These are phyloP conservation scores for Neodontobutis hainanensis DNA, from an alignment of 2,113 vertebrate species.

Conservation along the genomic window DNA sequence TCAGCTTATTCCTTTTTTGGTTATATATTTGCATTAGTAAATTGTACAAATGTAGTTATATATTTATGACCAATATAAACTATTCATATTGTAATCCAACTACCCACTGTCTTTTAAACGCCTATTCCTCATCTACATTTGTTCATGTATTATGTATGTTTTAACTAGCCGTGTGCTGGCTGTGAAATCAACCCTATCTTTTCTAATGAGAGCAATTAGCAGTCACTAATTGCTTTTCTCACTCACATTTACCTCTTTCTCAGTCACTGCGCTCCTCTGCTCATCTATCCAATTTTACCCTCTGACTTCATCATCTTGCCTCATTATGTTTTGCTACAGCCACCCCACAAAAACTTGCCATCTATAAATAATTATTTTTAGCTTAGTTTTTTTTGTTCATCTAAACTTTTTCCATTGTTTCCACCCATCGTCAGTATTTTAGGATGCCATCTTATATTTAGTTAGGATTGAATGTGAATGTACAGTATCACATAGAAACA, in stretches of 20 bases:
- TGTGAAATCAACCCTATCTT: constrained; percentile 34
- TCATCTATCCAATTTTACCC: constrained; percentile 8
- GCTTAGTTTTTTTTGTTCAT: not conserved
- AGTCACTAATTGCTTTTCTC: constrained; percentile 65
- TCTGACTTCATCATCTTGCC: constrained; percentile 10
- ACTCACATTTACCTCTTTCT: constrained; percentile 13
- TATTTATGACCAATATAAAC: no score
- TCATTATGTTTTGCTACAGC: constrained; percentile 26
- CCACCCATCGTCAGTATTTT: no score
- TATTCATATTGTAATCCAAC: no score
- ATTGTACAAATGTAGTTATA: no score
- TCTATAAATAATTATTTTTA: not conserved
- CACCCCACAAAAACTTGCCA: not conserved
- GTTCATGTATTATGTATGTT: constrained; percentile 28
- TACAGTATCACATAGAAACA: no score
- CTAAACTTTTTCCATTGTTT: no score
- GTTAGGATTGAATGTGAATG: no score
- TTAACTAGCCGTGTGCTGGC: constrained; percentile 26
- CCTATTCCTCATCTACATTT: constrained; percentile 15
- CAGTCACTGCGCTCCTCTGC: constrained; percentile 29
- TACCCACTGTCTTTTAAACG: not conserved
- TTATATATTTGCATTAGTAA: no score
- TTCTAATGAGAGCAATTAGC: constrained; percentile 72
- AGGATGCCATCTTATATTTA: no score
- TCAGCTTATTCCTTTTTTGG: no score